Conservation (phyloP, 2,888 invertebrate genomes). For the Drosophila birchii region DNA sequence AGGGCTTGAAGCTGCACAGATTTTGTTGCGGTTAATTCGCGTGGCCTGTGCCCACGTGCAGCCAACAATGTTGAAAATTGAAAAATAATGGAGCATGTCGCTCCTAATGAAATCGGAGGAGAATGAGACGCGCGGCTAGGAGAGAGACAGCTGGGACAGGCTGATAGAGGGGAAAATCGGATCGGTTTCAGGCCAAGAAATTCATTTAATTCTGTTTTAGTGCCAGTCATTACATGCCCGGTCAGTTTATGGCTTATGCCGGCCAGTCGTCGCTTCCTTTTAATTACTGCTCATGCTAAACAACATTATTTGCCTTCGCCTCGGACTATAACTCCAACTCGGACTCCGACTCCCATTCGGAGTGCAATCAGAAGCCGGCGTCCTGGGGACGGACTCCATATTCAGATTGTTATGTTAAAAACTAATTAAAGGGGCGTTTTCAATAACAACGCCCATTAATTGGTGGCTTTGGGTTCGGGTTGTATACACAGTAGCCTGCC, state of each 20-base stretch:
- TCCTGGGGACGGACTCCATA: constrained; percentile 36
- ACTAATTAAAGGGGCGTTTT: constrained; percentile 81
- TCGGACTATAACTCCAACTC: constrained; percentile 59
- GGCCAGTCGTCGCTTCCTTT: constrained; percentile 54
- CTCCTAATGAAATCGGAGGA: constrained; percentile 69
- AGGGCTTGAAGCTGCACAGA: constrained; percentile 41
- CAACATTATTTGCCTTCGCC: constrained; percentile 76
- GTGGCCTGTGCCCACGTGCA: constrained; percentile 57
- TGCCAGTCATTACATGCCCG: constrained; percentile 61
- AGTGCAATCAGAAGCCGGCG: constrained; percentile 63
- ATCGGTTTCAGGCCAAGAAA: constrained; percentile 9
- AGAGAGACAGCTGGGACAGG: constrained; percentile 4
- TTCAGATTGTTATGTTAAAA: constrained; percentile 81
- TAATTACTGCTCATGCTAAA: constrained; percentile 75
- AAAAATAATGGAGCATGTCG: constrained; percentile 81
- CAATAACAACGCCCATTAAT: constrained; percentile 76
- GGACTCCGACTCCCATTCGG: constrained; percentile 31
- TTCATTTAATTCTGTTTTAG: constrained; percentile 45
- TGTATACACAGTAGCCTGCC: constrained; percentile 71
- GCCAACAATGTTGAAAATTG: constrained; percentile 77
- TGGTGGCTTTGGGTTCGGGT: constrained; percentile 43
- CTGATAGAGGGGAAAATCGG: not conserved
- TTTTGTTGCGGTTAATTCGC: constrained; percentile 65
- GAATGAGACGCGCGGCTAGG: constrained; percentile 21
- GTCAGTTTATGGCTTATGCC: constrained; percentile 29